Evolutionary conservation across 2,797 vertebrate species (phyloP).

Genomic region (Pseudotriccus pelzelni): DNA sequence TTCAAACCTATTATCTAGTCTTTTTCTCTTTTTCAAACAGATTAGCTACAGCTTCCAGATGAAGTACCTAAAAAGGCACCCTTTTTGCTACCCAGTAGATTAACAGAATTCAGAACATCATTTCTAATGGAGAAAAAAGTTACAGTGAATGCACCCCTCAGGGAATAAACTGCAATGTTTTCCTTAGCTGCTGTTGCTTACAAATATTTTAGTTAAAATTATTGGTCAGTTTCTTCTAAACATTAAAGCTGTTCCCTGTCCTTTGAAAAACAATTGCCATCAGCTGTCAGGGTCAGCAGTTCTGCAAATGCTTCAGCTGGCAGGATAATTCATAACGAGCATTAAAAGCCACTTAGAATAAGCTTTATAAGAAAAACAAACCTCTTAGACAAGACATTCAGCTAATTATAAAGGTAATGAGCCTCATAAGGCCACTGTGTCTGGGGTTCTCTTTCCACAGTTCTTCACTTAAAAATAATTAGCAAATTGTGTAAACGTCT

Average conservation of each 20-base stretch:
- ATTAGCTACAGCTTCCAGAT: background rate
- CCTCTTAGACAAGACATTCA: constrained; percentile 7
- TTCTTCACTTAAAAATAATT: constrained; percentile 2
- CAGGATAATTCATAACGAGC: constrained; percentile 39
- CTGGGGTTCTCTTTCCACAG: background rate
- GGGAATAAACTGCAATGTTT: background rate
- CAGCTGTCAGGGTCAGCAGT: background rate
- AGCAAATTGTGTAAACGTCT: background rate
- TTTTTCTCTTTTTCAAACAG: background rate
- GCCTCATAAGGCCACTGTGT: background rate
- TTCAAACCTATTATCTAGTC: background rate
- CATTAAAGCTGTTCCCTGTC: background rate
- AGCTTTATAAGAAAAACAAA: constrained; percentile 34
- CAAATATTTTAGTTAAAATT: constrained; percentile 6
- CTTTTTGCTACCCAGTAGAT: background rate
- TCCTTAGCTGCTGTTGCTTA: background rate
- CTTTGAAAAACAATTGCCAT: constrained; percentile 32
- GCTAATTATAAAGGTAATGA: constrained; percentile 41
- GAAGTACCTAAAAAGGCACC: background rate
- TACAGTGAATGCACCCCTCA: background rate
- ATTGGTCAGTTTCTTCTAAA: constrained; percentile 17
- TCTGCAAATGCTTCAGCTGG: constrained; percentile 44
- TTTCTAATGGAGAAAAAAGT: background rate
- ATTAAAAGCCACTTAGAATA: constrained; percentile 49
- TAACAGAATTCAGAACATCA: background rate